These are phyloP conservation scores for Subanguina moxae DNA, from an alignment of 1,140 invertebrate genomes.

Conservation along the genomic window DNA sequence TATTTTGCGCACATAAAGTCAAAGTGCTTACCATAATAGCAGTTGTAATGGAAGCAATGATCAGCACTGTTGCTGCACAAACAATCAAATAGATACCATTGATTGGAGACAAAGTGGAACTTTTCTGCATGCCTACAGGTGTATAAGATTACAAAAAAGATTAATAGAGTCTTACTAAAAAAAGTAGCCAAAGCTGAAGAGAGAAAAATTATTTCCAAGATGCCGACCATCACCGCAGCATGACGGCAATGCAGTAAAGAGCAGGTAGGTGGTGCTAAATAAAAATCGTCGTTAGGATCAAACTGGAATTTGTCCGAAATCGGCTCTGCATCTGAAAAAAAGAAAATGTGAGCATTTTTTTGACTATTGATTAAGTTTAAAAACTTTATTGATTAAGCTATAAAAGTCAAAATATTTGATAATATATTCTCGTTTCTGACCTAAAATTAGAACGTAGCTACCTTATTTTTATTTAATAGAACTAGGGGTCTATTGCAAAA, in stretches of 20 bases:
- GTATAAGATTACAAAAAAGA: neutral
- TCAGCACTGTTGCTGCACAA: slow-evolving; percentile 13
- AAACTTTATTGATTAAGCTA: too few relatives aligned
- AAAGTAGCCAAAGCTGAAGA: slow-evolving; percentile 25
- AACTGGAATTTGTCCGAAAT: slow-evolving; percentile 26
- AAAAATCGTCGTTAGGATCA: slow-evolving; percentile 50
- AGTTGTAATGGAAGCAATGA: slow-evolving; percentile 43
- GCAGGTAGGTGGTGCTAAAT: slow-evolving; percentile 49
- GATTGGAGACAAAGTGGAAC: slow-evolving; percentile 12
- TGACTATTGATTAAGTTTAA: too few relatives aligned
- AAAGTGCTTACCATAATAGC: slow-evolving; percentile 33
- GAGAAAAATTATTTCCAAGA: slow-evolving; percentile 43
- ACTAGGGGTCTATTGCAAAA: too few relatives aligned
- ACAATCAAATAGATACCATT: slow-evolving; percentile 25
- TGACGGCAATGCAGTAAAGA: slow-evolving; percentile 49
- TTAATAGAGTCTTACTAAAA: slow-evolving; percentile 28
- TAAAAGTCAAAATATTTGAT: too few relatives aligned
- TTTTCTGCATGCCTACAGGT: slow-evolving; percentile 25
- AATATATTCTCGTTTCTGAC: too few relatives aligned
- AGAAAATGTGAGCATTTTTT: too few relatives aligned
- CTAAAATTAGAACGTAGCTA: too few relatives aligned
- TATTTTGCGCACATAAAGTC: too few relatives aligned
- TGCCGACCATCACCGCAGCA: slow-evolving; percentile 46
- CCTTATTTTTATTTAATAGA: too few relatives aligned
- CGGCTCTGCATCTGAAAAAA: too few relatives aligned